Conservation (phyloP, 2,113 vertebrate genomes). For the Lophochroa leadbeateri region DNA sequence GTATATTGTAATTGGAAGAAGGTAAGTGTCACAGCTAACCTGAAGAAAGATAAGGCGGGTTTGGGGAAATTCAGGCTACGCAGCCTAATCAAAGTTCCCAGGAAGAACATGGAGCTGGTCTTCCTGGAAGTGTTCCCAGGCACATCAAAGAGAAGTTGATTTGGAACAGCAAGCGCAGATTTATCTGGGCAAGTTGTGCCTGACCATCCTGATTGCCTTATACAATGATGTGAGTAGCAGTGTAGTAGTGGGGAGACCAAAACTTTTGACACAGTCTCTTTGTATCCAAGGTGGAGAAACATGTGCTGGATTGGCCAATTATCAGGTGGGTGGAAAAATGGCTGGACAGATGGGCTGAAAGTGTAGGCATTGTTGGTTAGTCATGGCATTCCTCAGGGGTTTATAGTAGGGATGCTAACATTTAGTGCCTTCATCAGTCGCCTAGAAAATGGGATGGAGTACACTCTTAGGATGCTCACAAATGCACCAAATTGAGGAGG, state of each 20-base stretch:
- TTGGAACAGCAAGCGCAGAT: fast-evolving
- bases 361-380: neutral
- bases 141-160: neutral
- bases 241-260: neutral
- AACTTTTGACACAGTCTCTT: neutral
- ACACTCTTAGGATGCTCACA: neutral
- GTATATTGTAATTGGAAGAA: neutral
- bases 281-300: neutral
- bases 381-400: neutral
- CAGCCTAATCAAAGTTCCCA: neutral
- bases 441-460: neutral
- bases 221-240: neutral
- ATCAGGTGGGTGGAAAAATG: neutral
- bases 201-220: neutral
- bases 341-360: neutral
- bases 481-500: neutral
- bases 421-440: neutral
- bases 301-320: neutral
- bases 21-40: neutral
- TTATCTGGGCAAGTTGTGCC: neutral
- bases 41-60: neutral
- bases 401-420: neutral
- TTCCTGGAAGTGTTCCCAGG: neutral
- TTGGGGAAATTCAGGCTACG: neutral
- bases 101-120: neutral